These are phyloP conservation scores for Chloebia gouldiae DNA, from an alignment of 2,113 vertebrate species.

Conservation along the genomic window DNA sequence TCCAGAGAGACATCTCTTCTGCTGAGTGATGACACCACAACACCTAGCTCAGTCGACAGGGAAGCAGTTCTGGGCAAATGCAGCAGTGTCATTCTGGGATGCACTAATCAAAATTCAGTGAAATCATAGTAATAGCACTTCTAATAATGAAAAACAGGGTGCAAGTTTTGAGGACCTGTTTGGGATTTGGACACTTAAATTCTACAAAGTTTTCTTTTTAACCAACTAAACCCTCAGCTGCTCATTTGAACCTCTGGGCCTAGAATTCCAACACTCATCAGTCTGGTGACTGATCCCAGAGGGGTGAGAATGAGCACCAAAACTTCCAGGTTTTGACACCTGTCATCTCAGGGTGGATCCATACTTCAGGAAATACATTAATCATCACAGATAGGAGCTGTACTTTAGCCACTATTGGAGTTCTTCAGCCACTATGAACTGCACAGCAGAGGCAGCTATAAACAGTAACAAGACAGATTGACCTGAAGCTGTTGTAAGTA, in stretches of 20 bases:
- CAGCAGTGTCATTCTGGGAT: neutral
- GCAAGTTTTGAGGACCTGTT: neutral
- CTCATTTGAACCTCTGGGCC: neutral
- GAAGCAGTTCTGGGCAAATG: neutral
- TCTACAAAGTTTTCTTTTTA: neutral
- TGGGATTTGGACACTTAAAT: neutral
- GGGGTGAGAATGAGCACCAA: neutral
- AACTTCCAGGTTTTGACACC: neutral
- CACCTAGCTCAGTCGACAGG: neutral
- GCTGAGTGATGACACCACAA: neutral
- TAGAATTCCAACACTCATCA: accelerated
- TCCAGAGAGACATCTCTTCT: neutral
- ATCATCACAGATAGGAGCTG: neutral
- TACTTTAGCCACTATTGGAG: neutral
- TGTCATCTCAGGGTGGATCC: neutral
- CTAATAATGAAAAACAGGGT: neutral
- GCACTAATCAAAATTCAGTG: neutral
- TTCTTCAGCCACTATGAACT: neutral
- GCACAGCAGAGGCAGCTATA: neutral
- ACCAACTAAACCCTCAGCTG: neutral
- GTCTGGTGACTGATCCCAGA: neutral
- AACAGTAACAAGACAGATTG: neutral
- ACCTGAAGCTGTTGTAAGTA: neutral
- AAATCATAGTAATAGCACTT: neutral
- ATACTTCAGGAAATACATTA: neutral